These are phyloP conservation scores for Hippasteria phrygiana DNA, from an alignment of 53 echinoderm and acorn worm genomes.

Conservation along the genomic window DNA sequence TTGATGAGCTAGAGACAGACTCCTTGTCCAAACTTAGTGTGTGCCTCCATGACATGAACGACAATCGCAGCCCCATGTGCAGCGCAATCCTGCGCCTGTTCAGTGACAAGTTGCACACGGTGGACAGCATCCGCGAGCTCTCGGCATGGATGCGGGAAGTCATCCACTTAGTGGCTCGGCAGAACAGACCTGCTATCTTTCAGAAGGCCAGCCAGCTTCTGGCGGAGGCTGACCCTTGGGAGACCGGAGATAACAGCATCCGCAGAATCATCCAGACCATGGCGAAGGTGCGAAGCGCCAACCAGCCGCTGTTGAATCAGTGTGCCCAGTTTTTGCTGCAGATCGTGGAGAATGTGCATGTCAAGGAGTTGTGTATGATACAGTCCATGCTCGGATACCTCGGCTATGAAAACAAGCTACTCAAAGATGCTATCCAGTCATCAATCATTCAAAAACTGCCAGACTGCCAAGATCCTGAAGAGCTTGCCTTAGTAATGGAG, in stretches of 20 bases:
- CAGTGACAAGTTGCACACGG: conserved; percentile 64
- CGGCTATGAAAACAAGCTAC: conserved; percentile 55
- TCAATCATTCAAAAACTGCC: conserved; percentile 54
- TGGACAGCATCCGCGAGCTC: conserved; percentile 75
- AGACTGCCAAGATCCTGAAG: conserved; percentile 50
- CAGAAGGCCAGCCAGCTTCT: conserved; percentile 69
- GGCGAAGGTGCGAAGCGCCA: conserved; percentile 46
- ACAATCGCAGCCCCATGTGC: conserved; percentile 60
- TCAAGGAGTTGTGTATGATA: conserved; percentile 71
- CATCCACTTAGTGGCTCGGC: conserved; percentile 51
- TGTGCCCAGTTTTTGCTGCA: conserved; percentile 70
- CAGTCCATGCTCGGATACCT: conserved; percentile 33
- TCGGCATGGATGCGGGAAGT: conserved; percentile 79
- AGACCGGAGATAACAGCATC: conserved; percentile 70
- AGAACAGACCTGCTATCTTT: conserved; percentile 46
- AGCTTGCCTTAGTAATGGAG: conserved; percentile 68
- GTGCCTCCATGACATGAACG: conserved; percentile 71
- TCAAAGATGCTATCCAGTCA: conserved; percentile 14
- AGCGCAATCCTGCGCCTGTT: conserved; percentile 71
- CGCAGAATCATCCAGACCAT: conserved; percentile 74
- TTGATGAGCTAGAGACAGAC: conserved; percentile 65
- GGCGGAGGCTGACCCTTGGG: conserved; percentile 11
- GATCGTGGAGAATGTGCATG: conserved; percentile 56
- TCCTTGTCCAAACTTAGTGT: conserved; percentile 88
- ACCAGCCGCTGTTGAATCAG: conserved; percentile 59